phyloP scores from a whole-genome alignment of 1,140 invertebrate genomes.

The Nebria ingens region DNA sequence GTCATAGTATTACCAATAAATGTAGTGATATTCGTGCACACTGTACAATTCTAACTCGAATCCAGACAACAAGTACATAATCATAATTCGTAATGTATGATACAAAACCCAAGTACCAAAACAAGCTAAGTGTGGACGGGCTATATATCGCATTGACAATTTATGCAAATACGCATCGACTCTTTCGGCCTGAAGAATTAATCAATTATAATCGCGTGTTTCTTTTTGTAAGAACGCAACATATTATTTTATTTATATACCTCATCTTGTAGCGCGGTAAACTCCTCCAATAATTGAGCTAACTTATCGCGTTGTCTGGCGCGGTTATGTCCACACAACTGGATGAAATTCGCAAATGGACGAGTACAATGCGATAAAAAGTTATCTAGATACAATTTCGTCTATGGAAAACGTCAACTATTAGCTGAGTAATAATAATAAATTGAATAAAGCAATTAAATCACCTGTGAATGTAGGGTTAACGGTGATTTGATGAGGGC shows the following conservation, averaged over 20 bases:
- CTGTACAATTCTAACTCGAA: conserved; percentile 94
- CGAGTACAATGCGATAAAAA: conserved; percentile 82
- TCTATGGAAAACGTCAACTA: conserved; percentile 37
- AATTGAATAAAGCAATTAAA: background rate
- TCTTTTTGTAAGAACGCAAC: background rate
- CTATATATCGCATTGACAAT: conserved; percentile 55
- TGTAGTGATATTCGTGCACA: conserved; percentile 92
- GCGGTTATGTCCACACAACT: conserved; percentile 88
- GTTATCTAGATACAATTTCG: conserved; percentile 77
- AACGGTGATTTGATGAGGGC: conserved; percentile 42
- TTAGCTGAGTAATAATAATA: background rate
- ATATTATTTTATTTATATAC: conserved; percentile 6
- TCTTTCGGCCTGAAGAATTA: conserved; percentile 64
- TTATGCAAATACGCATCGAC: conserved; percentile 77
- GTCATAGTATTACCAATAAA: conserved; percentile 64
- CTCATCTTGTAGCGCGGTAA: conserved; percentile 87
- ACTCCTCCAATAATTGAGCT: conserved; percentile 79
- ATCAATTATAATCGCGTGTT: conserved; percentile 11
- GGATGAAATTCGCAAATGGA: conserved; percentile 78
- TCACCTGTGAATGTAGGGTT: background rate
- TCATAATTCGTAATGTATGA: conserved; percentile 92
- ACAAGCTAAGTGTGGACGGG: conserved; percentile 68
- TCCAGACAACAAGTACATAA: conserved; percentile 86
- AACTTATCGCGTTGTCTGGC: conserved; percentile 90
- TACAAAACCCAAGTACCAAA: conserved; percentile 95